These are phyloP conservation scores for Erebia ligea DNA, from an alignment of 2,888 invertebrate genomes.

Conservation along the genomic window DNA sequence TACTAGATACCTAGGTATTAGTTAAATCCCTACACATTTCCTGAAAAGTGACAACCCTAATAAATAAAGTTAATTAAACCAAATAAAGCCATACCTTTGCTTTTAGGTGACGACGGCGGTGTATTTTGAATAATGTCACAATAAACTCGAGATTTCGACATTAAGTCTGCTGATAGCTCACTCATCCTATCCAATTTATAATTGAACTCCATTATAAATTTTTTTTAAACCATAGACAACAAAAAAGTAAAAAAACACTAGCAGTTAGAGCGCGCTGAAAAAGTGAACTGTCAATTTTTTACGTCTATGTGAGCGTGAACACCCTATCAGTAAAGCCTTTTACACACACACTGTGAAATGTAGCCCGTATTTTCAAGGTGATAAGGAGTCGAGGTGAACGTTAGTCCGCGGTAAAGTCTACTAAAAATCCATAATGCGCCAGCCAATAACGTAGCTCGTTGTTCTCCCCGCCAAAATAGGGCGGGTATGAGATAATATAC, in stretches of 20 bases:
- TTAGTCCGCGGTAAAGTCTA: slow-evolving; percentile 44
- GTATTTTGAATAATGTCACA: slow-evolving; percentile 50
- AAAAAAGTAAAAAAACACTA: slow-evolving; percentile 38
- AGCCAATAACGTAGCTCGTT: slow-evolving; percentile 69
- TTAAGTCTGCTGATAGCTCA: slow-evolving; percentile 59
- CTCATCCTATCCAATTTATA: slow-evolving; percentile 56
- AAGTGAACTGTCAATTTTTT: slow-evolving; percentile 65
- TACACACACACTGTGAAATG: slow-evolving; percentile 33
- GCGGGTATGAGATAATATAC: slow-evolving; percentile 65
- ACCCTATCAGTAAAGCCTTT: slow-evolving; percentile 14
- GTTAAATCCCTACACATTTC: too few relatives aligned
- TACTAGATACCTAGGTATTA: too few relatives aligned
- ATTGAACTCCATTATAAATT: slow-evolving; percentile 57
- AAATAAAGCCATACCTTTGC: slow-evolving; percentile 43
- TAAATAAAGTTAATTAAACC: not conserved
- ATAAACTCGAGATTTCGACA: slow-evolving; percentile 52
- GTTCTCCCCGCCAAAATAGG: slow-evolving; percentile 70
- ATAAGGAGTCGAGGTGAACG: slow-evolving; percentile 35
- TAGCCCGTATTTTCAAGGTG: slow-evolving; percentile 25
- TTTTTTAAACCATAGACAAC: slow-evolving; percentile 38
- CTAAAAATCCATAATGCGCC: slow-evolving; percentile 78
- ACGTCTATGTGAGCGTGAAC: slow-evolving; percentile 27
- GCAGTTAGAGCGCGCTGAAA: slow-evolving; percentile 54
- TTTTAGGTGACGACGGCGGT: slow-evolving; percentile 69
- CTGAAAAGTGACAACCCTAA: not conserved